Conservation (phyloP, 92 coral and sea anemone species). For the Plumapathes pennacea region DNA sequence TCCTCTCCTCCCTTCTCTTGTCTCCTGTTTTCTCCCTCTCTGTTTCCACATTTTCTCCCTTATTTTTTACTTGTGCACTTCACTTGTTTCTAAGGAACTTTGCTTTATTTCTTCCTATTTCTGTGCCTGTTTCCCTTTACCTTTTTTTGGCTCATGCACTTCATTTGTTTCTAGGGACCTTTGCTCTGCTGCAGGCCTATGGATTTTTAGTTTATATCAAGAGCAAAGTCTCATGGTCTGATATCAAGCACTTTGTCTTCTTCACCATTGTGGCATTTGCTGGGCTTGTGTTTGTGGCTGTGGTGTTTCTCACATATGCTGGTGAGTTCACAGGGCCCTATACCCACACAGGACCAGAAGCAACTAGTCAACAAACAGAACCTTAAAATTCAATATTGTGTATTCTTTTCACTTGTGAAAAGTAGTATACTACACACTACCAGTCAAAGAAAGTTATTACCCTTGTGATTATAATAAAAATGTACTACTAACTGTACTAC, state of each 20-base stretch:
- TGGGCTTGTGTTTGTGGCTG: constrained; percentile 84
- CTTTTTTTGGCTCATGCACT: background rate
- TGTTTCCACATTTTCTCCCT: no score
- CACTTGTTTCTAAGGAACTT: background rate
- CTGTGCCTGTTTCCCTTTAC: background rate
- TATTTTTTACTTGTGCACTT: background rate
- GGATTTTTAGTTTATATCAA: constrained; percentile 79
- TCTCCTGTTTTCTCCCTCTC: no score
- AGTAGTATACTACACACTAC: no score
- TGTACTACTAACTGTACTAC: no score
- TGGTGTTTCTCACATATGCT: constrained; percentile 81
- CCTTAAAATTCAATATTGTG: no score
- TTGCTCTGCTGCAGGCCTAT: constrained; percentile 94
- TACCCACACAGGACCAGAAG: no score
- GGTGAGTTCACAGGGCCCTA: no score
- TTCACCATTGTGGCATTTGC: constrained; percentile 76
- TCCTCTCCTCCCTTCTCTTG: no score
- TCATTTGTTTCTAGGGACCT: constrained; percentile 64
- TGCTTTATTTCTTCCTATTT: background rate
- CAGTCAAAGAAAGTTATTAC: no score
- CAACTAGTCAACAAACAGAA: no score
- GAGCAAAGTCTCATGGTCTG: constrained; percentile 90
- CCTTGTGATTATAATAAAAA: no score
- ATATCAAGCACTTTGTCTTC: constrained; percentile 76
- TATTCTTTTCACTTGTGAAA: no score